Conservation (phyloP, 1,140 invertebrate species). For the Sitobion miscanthi region DNA sequence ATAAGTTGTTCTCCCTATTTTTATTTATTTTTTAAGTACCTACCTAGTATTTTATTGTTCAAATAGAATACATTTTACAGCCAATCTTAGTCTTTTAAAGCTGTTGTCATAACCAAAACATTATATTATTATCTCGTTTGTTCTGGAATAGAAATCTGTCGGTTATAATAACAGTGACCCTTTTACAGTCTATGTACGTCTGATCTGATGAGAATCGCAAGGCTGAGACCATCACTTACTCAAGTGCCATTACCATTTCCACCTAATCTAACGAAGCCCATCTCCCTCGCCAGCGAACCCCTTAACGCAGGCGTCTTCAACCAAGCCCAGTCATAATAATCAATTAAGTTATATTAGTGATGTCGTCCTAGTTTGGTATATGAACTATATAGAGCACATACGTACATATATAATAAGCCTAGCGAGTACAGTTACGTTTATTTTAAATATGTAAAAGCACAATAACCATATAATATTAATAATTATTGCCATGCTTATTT, state of each 20-base stretch:
- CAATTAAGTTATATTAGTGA: conserved; percentile 34
- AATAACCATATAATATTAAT: background rate
- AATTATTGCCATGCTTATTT: background rate
- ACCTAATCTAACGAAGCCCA: background rate
- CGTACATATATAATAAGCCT: background rate
- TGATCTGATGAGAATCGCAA: conserved; percentile 13
- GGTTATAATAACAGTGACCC: conserved; percentile 30
- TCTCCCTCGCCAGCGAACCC: background rate
- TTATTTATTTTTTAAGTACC: background rate
- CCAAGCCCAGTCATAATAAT: conserved; percentile 21
- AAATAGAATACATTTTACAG: background rate
- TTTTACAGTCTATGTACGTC: background rate
- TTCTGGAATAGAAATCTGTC: conserved; percentile 24
- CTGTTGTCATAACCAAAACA: background rate
- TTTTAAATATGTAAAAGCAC: background rate
- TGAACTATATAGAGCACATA: background rate
- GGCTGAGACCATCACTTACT: background rate
- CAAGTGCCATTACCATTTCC: conserved; percentile 34
- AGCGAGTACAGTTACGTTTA: background rate
- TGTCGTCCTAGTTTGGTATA: background rate
- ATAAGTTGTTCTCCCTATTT: background rate
- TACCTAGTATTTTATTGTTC: background rate
- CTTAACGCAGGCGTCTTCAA: background rate
- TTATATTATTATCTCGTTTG: background rate
- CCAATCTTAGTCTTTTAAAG: conserved; percentile 2